These are phyloP conservation scores for Pao palembangensis DNA, from an alignment of 2,113 vertebrate species.

Conservation along the genomic window DNA sequence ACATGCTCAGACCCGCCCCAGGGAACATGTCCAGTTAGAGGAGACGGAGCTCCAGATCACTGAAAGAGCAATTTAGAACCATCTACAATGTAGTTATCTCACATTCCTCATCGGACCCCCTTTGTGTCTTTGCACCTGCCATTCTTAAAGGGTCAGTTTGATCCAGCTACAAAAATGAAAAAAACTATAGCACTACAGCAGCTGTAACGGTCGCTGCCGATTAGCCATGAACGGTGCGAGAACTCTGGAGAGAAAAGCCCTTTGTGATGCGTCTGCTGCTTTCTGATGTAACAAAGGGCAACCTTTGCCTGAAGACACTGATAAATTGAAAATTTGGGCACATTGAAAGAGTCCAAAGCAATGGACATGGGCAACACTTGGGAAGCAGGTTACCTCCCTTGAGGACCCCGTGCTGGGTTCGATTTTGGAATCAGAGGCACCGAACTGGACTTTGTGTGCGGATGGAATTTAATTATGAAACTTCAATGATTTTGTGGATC, in stretches of 20 bases:
- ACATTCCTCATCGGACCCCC: too few relatives aligned
- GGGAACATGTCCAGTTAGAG: constrained; percentile 62
- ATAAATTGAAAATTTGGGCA: not conserved
- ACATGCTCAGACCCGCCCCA: constrained; percentile 43
- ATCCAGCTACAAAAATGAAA: too few relatives aligned
- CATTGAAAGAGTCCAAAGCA: not conserved
- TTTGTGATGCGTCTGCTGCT: not conserved
- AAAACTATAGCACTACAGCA: too few relatives aligned
- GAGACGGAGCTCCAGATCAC: constrained; percentile 14
- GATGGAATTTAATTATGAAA: not conserved
- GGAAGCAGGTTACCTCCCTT: not conserved
- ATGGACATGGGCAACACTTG: not conserved
- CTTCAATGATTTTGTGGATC: not conserved
- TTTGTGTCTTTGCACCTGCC: too few relatives aligned
- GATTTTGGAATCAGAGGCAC: too few relatives aligned
- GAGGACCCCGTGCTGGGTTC: not conserved
- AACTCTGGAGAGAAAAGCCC: not conserved
- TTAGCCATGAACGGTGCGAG: not conserved
- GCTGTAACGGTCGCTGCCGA: too few relatives aligned
- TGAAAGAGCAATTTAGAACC: constrained; percentile 9
- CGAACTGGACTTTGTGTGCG: too few relatives aligned
- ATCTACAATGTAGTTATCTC: too few relatives aligned
- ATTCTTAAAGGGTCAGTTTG: too few relatives aligned
- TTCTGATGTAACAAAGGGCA: not conserved
- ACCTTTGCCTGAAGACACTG: not conserved